Base-by-base conservation (phyloP, 2,113 vertebrate species). In the Egretta garzetta region DNA sequence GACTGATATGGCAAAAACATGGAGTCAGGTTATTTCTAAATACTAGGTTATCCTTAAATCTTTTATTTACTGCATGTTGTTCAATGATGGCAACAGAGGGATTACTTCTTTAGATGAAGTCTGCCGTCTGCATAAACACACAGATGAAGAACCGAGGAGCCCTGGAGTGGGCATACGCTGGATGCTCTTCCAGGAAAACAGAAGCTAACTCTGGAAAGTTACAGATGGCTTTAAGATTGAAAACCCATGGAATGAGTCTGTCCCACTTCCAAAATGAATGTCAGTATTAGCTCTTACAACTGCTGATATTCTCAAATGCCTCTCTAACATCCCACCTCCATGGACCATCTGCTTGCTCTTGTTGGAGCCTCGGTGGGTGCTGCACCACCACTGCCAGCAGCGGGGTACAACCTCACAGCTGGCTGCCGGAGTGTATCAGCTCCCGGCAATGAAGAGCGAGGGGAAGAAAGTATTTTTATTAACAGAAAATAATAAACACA, bases 81-180 rank as follows among this genome's bases (percentile, higher is more conserved):
- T 66, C 62, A 49, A 23, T 1, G 23, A 11, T 14, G 23, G 39
- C 26, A 56, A 41, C 18, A 62, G 39, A 56, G 35, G 17, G 30
- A 13, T 19, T 64, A 12, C 43, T 67, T 24, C 41, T 73, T 72
- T 10, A 8, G 45, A 3, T 6, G 27, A 43, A 52, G 13, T 30
- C 70, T 72, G 37, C 14, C n/a, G 28, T 21, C 22, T 60, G 17
- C 68, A 77, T 19, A 41, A 60, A 33, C 68, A 68, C 62, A 28
- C 2, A 5, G 66, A 28, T 0, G 12, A 2, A 33, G 60, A 56
- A 27, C 41, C 28, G 5, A 67, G 62, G 47, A 71, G n/a, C 49
- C 17, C 60, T 11, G 52, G 8, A 0, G 0, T 8, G 52, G 80
- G 37, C 71, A 53, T 1, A 1, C 52, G 71, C n/a, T 70, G 64